Conservation (phyloP, 2,888 invertebrate genomes). For the Adelphocoris suturalis region DNA sequence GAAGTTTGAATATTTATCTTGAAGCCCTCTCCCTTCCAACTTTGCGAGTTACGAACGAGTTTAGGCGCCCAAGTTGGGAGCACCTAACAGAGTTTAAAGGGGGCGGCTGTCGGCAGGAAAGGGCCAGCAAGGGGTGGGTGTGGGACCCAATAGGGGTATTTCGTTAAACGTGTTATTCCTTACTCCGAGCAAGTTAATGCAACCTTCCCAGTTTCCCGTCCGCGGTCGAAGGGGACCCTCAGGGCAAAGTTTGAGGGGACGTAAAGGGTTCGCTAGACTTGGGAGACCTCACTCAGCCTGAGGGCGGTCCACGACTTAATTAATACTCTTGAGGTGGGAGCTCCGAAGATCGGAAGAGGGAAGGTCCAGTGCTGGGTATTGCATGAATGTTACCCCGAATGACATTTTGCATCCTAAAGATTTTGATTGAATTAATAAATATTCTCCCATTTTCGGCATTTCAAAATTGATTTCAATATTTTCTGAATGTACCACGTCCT, state of each 20-base stretch:
- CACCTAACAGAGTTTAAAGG: conserved; percentile 64
- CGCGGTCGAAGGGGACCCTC: conserved; percentile 43
- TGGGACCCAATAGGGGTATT: conserved; percentile 53
- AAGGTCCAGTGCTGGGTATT: conserved; percentile 12
- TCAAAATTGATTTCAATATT: too few relatives aligned
- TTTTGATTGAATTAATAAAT: too few relatives aligned
- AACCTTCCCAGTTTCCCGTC: conserved; percentile 39
- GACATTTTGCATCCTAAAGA: background rate
- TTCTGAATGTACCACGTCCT: too few relatives aligned
- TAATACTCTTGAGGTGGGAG: background rate
- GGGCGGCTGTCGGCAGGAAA: background rate
- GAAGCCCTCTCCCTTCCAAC: background rate
- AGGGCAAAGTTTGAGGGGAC: conserved; percentile 40
- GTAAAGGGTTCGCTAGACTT: background rate
- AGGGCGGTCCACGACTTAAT: conserved; percentile 49
- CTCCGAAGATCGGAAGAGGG: conserved; percentile 8
- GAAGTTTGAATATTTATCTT: conserved; percentile 52
- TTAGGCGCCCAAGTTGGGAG: conserved; percentile 65
- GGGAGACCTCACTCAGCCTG: background rate
- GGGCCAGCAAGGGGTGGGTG: background rate
- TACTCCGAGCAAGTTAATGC: conserved; percentile 63
- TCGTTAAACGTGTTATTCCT: conserved; percentile 71
- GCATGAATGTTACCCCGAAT: background rate
- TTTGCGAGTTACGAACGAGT: conserved; percentile 65
- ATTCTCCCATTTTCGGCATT: too few relatives aligned